phyloP scores from a whole-genome alignment of 1,140 invertebrate genomes.

The Bombyx mandarina region DNA sequence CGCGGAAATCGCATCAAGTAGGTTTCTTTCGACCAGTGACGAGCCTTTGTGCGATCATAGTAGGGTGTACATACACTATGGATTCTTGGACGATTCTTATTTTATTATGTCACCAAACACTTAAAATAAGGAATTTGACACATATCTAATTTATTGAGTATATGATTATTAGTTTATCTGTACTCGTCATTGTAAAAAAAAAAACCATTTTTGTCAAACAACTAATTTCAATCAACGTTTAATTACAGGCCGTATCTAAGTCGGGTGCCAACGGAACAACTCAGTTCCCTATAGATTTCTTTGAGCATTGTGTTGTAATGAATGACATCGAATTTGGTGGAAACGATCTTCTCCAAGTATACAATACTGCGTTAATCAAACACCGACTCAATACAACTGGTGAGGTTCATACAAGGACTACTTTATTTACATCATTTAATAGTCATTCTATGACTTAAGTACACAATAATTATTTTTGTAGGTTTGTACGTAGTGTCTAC shows the following conservation, averaged over 20 bases:
- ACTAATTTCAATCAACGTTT: background rate
- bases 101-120: too few species aligned
- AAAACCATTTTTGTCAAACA: too few species aligned
- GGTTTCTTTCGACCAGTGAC: background rate
- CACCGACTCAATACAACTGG: slow-evolving; percentile 89
- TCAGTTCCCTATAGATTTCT: slow-evolving; percentile 95
- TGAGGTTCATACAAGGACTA: slow-evolving; percentile 14
- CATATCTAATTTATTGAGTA: too few species aligned
- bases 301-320: slow-evolving; percentile 93
- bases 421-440: background rate
- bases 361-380: slow-evolving; percentile 95
- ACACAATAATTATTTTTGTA: slow-evolving; percentile 10
- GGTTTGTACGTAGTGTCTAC: slow-evolving; percentile 92
- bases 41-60: background rate
- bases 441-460: background rate
- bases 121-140: too few species aligned
- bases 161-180: too few species aligned
- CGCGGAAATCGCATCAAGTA: slow-evolving; percentile 43
- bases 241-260: slow-evolving; percentile 42
- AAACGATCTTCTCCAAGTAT: slow-evolving; percentile 95
- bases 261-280: slow-evolving; percentile 45
- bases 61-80: too few species aligned
- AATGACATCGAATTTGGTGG: slow-evolving; percentile 96
- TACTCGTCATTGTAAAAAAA: too few species aligned
- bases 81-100: too few species aligned